Evolutionary conservation across 2,888 invertebrate species (phyloP).

Genomic region (Habrosyne pyritoides): DNA sequence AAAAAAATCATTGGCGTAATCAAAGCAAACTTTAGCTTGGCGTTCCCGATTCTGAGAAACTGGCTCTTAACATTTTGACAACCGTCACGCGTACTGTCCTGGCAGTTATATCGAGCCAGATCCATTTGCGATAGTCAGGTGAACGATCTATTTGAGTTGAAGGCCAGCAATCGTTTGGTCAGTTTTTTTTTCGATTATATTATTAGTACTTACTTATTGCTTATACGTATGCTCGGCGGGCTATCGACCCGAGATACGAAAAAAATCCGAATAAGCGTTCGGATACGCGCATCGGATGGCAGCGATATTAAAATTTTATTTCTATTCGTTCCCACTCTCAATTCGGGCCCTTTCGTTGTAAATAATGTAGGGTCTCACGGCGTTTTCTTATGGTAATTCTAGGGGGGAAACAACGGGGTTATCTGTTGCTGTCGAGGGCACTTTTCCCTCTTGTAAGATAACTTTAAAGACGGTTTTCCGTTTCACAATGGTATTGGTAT

Average conservation of each 20-base stretch:
- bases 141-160: conserved; percentile 73
- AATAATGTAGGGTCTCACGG: conserved; percentile 12
- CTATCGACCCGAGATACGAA: conserved; percentile 56
- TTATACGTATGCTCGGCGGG: conserved; percentile 57
- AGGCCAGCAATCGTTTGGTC: conserved; percentile 73
- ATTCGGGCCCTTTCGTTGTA: conserved; percentile 30
- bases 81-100: conserved; percentile 48
- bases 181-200: conserved; percentile 59
- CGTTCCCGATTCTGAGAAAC: conserved; percentile 22
- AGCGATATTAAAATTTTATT: conserved; percentile 32
- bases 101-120: conserved; percentile 53
- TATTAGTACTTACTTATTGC: conserved; percentile 57
- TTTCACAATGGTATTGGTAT: background rate
- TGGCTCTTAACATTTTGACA: conserved; percentile 31
- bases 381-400: conserved; percentile 10
- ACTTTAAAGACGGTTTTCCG: conserved; percentile 1
- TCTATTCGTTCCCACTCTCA: conserved; percentile 14
- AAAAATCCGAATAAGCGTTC: conserved; percentile 44
- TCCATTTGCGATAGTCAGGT: conserved; percentile 63
- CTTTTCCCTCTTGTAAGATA: background rate
- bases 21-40: background rate
- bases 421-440: conserved; percentile 5
- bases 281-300: conserved; percentile 21
- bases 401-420: conserved; percentile 5
- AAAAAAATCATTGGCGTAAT: background rate